Base-by-base conservation (phyloP, 2,888 invertebrate species). In the Carcina quercana region DNA sequence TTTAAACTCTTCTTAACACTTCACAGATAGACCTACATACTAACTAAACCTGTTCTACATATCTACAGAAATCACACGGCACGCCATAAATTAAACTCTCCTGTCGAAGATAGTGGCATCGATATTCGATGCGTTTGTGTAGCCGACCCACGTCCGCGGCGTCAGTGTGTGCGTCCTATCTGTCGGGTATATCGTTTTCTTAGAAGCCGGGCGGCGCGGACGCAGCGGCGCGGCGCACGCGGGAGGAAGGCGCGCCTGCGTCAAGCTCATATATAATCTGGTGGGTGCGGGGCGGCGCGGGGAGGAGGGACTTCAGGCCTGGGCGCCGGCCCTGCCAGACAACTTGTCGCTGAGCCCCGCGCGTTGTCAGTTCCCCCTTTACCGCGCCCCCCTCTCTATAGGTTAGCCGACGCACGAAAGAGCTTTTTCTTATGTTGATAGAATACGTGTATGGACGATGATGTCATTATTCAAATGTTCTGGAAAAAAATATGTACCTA, bases 311-410 rank as follows among this genome's bases (percentile, higher is more conserved):
- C 59, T 63, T 68, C 65, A 68, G 35, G 45, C 39, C 39, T 33
- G 37, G 36, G 40, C 45, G 53, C 52, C 40, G 46, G 64, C 65
- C 68, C 61, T 59, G 70, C 78, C 75, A 83, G 83, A 83, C 83
- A 80, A 80, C 67, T 76, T 74, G 82, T 79, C 82, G 80, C 79
- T 75, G 67, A 53, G 58, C 61, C 59, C 56, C 53, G 57, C 53
- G 57, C 54, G 52, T 20, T 29, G 34, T 42, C 37, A 34, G 35
- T 28, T 36, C 40, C 43, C 40, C 37, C 39, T 45, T 11, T 32
- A 38, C 52, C 40, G 42, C 50, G 28, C 46, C 50, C 47, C 50
- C 33, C 56, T 38, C 47, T 55, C 62, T 63, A 68, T 63, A 61
- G 54, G 59, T 65, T 63, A 62, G 62, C 65, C 59, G 65, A 64